phyloP scores from a whole-genome alignment of 1,140 invertebrate species.

The Drosophila kurseongensis region DNA sequence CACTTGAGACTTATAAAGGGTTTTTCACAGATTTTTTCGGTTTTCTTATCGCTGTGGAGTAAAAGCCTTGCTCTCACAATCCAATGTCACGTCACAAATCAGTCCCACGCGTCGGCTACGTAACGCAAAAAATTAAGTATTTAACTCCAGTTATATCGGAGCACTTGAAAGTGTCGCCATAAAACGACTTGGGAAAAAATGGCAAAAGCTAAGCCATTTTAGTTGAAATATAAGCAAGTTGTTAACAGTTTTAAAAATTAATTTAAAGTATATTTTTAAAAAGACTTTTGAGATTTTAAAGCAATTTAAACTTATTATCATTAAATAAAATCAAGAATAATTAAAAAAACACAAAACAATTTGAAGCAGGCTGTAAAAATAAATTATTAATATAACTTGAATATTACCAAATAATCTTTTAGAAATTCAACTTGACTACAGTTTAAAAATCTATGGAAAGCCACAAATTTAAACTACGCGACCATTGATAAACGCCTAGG shows the following conservation, averaged over 20 bases:
- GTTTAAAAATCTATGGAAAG: background rate
- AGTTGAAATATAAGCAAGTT: too few species aligned
- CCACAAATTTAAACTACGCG: background rate
- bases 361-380: too few species aligned
- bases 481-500: conserved; percentile 15
- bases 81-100: conserved; percentile 34
- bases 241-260: background rate
- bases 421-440: too few species aligned
- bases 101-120: conserved; percentile 32
- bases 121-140: background rate
- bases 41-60: conserved; percentile 20
- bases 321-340: too few species aligned
- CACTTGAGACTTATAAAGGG: conserved; percentile 34
- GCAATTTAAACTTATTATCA: too few species aligned
- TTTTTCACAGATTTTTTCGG: conserved; percentile 19
- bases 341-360: too few species aligned
- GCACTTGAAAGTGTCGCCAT: conserved; percentile 19
- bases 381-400: too few species aligned
- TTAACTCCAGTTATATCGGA: background rate
- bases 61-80: conserved; percentile 27
- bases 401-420: too few species aligned
- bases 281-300: too few species aligned
- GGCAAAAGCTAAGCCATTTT: too few species aligned
- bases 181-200: background rate
- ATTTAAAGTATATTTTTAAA: too few species aligned